Evolutionary conservation across 2,797 vertebrate genomes (phyloP).

Genomic region (Mergus octosetaceus): DNA sequence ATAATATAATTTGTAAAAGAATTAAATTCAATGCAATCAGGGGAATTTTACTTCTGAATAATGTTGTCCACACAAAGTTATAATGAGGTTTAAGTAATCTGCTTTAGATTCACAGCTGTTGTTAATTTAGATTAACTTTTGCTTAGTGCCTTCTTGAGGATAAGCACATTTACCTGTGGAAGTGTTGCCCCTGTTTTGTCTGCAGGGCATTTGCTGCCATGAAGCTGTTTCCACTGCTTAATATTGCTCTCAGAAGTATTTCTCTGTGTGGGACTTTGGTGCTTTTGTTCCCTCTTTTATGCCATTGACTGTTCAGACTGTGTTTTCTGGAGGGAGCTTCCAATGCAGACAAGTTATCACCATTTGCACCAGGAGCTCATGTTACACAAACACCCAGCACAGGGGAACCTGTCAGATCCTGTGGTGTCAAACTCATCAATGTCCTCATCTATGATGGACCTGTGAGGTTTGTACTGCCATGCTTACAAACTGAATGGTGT

Average conservation of each 20-base stretch:
- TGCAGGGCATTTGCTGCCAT: neutral
- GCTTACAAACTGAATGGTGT: too few species aligned
- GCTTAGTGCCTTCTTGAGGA: neutral
- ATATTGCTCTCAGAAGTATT: neutral
- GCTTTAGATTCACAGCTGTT: neutral
- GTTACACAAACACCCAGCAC: neutral
- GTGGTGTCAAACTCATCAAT: too few species aligned
- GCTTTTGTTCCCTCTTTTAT: neutral
- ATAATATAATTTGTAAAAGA: neutral
- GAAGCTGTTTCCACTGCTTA: neutral
- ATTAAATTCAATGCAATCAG: neutral
- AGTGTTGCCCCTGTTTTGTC: neutral
- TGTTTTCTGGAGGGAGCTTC: neutral
- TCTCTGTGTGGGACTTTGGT: neutral
- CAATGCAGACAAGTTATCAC: neutral
- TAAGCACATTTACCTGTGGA: accelerated
- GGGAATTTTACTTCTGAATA: neutral
- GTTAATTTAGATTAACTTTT: neutral
- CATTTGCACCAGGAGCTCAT: accelerated
- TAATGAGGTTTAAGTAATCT: neutral
- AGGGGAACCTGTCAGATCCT: too few species aligned
- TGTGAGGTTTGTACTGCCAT: too few species aligned
- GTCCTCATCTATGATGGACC: too few species aligned
- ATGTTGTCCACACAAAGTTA: neutral
- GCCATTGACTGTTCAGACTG: too few species aligned